Evolutionary conservation across 2,888 invertebrate genomes (phyloP), one percentile per base, ranked within the genome.

Genomic region (Chrysolina americana): DNA sequence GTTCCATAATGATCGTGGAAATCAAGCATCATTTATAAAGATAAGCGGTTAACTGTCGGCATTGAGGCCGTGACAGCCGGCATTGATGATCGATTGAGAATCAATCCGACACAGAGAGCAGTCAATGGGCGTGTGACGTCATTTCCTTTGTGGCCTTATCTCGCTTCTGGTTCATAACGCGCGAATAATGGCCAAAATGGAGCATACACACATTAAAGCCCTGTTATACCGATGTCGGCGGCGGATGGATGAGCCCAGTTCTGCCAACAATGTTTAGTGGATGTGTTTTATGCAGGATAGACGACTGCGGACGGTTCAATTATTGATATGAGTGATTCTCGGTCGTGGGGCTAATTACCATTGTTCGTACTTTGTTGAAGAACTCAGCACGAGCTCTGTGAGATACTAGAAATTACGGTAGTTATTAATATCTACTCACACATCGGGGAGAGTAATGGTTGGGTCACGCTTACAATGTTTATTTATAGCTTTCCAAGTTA

Each of bases 141-240:
- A 87, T 88, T 88, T 88, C 88, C 88, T 88, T 88, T 88, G 88
- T 88, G 87, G 83, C 83, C 85, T 85, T 88, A 88, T 88, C 88
- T 83, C 86, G 86, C 87, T 88, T 88, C 88, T 88, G 88, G 88
- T 88, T 88, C 88, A 88, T 88, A 88, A 88, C 87, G 85, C 87
- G 82, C 84, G 87, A 82, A 88, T 88, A 88, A 88, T 88, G 87
- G 84, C 83, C 82, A 81, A 83, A 84, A 84, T 85, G 82, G 84
- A 83, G 82, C 83, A 83, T 80, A 53, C 53, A 68, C 68, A 23
- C 53, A 53, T 50, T 50, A 50, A 19, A 53, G 66, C 66, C n/a
- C 53, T 68, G 68, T 68, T 68, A 53, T 68, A 56, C 53, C 68
- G 41, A 56, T 68, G 68, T 68, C 68, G 53, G n/a, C 19, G 19